phyloP scores from a whole-genome alignment of 2,888 invertebrate genomes.

The Nudaria mundana region DNA sequence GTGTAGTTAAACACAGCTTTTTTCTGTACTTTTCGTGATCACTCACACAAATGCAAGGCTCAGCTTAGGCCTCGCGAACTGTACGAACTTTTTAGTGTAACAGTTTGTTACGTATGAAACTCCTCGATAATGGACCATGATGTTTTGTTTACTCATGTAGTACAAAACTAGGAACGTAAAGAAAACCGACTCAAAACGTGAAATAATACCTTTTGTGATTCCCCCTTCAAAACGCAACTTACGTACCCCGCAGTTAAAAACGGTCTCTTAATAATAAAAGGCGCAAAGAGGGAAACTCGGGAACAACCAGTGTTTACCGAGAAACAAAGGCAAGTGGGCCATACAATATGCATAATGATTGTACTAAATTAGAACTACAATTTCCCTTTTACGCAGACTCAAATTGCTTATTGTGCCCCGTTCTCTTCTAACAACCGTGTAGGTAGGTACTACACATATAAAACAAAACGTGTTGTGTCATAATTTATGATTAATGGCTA shows the following conservation, averaged over 20 bases:
- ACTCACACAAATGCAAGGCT: too few species aligned
- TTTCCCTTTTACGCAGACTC: slow-evolving; percentile 57
- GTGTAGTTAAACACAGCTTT: too few species aligned
- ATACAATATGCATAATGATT: slow-evolving; percentile 76
- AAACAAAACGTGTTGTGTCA: slow-evolving; percentile 26
- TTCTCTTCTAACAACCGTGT: slow-evolving; percentile 40
- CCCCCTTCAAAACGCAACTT: slow-evolving; percentile 53
- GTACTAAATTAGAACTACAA: slow-evolving; percentile 70
- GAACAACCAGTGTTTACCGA: slow-evolving; percentile 69
- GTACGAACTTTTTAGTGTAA: too few species aligned
- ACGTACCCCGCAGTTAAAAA: slow-evolving; percentile 63
- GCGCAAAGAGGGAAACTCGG: slow-evolving; percentile 57
- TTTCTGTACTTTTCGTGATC: too few species aligned
- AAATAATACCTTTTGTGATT: slow-evolving; percentile 32
- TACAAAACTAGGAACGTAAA: too few species aligned
- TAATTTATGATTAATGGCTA: slow-evolving; percentile 34
- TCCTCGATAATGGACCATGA: neutral
- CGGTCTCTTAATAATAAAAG: slow-evolving; percentile 67
- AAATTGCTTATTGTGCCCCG: slow-evolving; percentile 65
- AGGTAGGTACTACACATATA: too few species aligned
- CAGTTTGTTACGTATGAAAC: too few species aligned
- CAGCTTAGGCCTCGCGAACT: too few species aligned
- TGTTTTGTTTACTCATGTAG: slow-evolving; percentile 6
- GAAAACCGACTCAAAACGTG: slow-evolving; percentile 11
- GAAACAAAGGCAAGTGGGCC: slow-evolving; percentile 67